A percentile compares a stretch with the other conserved stretches of the same genome.
phyloP scores from a whole-genome alignment of 1,140 invertebrate genomes.

The Drosophila kanapiae region DNA sequence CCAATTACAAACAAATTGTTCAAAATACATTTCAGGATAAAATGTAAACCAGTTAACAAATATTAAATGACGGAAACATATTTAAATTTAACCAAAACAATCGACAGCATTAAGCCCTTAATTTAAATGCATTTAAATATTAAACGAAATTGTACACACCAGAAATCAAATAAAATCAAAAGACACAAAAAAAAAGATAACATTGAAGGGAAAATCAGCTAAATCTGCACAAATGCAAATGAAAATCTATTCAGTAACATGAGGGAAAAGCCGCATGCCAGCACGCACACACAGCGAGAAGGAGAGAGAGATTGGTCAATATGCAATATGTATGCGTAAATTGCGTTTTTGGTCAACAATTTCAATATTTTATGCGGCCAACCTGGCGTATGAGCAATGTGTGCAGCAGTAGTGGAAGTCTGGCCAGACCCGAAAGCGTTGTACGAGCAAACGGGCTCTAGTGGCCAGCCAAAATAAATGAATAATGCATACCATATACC shows the following conservation, averaged over 20 bases:
- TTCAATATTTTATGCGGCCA: slow-evolving; percentile 55
- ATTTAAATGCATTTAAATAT: slow-evolving; percentile 27
- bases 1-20: slow-evolving; percentile 14
- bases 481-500: slow-evolving; percentile 41
- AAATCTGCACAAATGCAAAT: slow-evolving; percentile 49
- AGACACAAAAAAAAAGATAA: slow-evolving; percentile 24
- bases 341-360: slow-evolving; percentile 53
- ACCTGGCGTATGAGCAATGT: slow-evolving; percentile 51
- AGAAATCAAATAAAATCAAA: slow-evolving; percentile 38
- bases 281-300: neutral
- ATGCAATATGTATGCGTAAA: slow-evolving; percentile 53
- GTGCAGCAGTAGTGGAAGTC: neutral
- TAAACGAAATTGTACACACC: slow-evolving; percentile 1
- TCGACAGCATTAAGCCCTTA: neutral
- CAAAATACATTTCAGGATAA: neutral
- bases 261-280: slow-evolving; percentile 5
- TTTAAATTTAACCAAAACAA: slow-evolving; percentile 3
- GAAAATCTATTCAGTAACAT: slow-evolving; percentile 34
- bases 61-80: slow-evolving; percentile 18
- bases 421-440: slow-evolving; percentile 13
- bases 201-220: slow-evolving; percentile 23
- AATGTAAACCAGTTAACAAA: slow-evolving; percentile 31
- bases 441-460: slow-evolving; percentile 8
- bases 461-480: slow-evolving; percentile 22
- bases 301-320: slow-evolving; percentile 7